A percentile compares a stretch with the other conserved stretches of the same genome.
These are phyloP conservation scores for Melitaea athalia DNA, from an alignment of 2,888 invertebrate genomes.

Conservation along the genomic window DNA sequence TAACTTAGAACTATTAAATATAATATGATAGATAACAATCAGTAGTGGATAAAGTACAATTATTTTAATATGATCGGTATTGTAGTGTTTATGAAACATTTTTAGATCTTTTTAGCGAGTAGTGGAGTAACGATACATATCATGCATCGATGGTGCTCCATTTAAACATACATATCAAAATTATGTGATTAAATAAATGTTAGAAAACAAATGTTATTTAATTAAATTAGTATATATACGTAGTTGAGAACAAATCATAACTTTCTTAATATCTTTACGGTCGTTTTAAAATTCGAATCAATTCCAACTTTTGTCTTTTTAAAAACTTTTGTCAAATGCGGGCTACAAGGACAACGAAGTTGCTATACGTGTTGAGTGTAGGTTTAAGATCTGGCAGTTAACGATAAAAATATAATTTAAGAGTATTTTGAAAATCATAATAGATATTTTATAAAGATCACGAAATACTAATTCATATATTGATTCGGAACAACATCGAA, in stretches of 20 bases:
- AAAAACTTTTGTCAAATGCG: slow-evolving; percentile 77
- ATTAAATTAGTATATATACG: slow-evolving; percentile 48
- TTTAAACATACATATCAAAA: slow-evolving; percentile 74
- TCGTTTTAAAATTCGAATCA: slow-evolving; percentile 18
- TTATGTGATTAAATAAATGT: slow-evolving; percentile 71
- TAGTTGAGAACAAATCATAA: slow-evolving; percentile 37
- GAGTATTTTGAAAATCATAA: neutral
- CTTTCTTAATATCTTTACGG: slow-evolving; percentile 28
- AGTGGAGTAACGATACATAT: slow-evolving; percentile 45
- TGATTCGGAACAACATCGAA: too few species aligned
- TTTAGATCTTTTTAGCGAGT: slow-evolving; percentile 67
- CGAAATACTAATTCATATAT: too few species aligned
- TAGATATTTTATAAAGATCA: neutral
- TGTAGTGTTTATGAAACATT: slow-evolving; percentile 71
- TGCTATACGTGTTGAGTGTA: neutral
- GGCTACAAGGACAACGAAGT: slow-evolving; percentile 74
- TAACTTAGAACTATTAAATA: slow-evolving; percentile 62
- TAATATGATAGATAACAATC: slow-evolving; percentile 66
- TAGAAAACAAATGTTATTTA: slow-evolving; percentile 48
- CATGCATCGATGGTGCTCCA: slow-evolving; percentile 70
- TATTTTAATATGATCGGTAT: slow-evolving; percentile 80
- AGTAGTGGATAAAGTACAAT: slow-evolving; percentile 74
- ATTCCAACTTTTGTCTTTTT: slow-evolving; percentile 27
- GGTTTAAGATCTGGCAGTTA: neutral
- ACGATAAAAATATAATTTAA: slow-evolving; percentile 3